Base-by-base conservation (phyloP, 2,113 vertebrate genomes). In the Chaetodon auriga region DNA sequence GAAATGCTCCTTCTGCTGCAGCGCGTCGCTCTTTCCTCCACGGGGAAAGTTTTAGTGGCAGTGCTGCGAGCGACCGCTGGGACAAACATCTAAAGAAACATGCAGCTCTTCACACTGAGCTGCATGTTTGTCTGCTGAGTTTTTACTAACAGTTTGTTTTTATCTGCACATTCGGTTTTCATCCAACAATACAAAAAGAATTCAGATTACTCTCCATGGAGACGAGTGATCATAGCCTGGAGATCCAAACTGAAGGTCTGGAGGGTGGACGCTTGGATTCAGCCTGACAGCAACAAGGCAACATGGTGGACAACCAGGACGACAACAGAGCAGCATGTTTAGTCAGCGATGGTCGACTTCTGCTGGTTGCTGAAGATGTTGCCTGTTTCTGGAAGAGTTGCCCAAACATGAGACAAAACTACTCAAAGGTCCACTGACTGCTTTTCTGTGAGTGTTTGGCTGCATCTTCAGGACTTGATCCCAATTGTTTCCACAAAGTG, bases 221-320 rank as follows among this genome's bases (percentile, higher is more conserved):
- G 3, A 30, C 30, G 30, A 30, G 30, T 30, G 30, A 30, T 30
- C 30, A 30, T 30, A 30, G 30, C 30, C 30, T 30, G 30, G 30
- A 30, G 3, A 3, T 30, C 30, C 18, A 18, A 18, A 25, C 64
- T 19, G 14, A 23, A 25, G 62, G 71, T 75, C 78, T 69, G 62
- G 65, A 76, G 38, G 38, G 6, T 41, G 30, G 30, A 30, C 30
- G 14, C 76, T 70, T 69, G 43, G 80, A 64, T 80, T 83, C 77
- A 77, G 41, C 72, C 71, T 41, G 65, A 73, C 65, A 35, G 10
- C 18, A 68, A 80, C 72, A 78, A 62, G 58, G 83, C 75, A 49
- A 68, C 79, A 41, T 35, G 1, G 53, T 68, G 70, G 81, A 18
- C 61, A 72, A 66, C 53, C 35, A 48, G 61, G 68, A 78, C 0